phyloP scores from a whole-genome alignment of 2,888 invertebrate species.

The Ischnus inquisitorius region DNA sequence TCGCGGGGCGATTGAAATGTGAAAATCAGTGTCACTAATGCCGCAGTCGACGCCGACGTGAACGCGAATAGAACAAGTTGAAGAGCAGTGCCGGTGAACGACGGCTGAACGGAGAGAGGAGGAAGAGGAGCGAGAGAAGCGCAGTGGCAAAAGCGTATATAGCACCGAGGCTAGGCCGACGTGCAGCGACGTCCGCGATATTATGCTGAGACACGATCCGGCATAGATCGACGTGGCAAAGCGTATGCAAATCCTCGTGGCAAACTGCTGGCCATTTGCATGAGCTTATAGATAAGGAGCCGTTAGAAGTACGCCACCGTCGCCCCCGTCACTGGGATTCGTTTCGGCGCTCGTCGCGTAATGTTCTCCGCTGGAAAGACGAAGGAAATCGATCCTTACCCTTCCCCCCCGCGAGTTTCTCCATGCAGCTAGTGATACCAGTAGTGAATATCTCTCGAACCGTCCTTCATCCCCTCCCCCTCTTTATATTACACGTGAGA shows the following conservation, averaged over 20 bases:
- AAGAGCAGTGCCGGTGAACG: slow-evolving; percentile 47
- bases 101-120: not conserved
- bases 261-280: slow-evolving; percentile 82
- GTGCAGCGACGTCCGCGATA: slow-evolving; percentile 74
- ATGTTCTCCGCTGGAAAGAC: slow-evolving; percentile 30
- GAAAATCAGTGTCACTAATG: slow-evolving; percentile 5
- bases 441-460: slow-evolving; percentile 26
- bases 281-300: slow-evolving; percentile 83
- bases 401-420: slow-evolving; percentile 25
- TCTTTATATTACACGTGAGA: slow-evolving; percentile 65
- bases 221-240: slow-evolving; percentile 79
- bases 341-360: slow-evolving; percentile 28
- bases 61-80: slow-evolving; percentile 19
- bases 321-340: slow-evolving; percentile 64
- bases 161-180: slow-evolving; percentile 23
- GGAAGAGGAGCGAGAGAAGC: not conserved
- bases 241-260: slow-evolving; percentile 82
- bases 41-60: slow-evolving; percentile 23
- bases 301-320: slow-evolving; percentile 79
- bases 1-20: slow-evolving; percentile 20
- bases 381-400: slow-evolving; percentile 72
- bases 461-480: slow-evolving; percentile 49
- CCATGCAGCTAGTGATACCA: slow-evolving; percentile 23
- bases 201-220: slow-evolving; percentile 82
- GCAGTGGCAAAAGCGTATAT: not conserved